These are phyloP conservation scores for Oxygymnocypris stewartii DNA, from an alignment of 2,113 vertebrate genomes.

Conservation along the genomic window DNA sequence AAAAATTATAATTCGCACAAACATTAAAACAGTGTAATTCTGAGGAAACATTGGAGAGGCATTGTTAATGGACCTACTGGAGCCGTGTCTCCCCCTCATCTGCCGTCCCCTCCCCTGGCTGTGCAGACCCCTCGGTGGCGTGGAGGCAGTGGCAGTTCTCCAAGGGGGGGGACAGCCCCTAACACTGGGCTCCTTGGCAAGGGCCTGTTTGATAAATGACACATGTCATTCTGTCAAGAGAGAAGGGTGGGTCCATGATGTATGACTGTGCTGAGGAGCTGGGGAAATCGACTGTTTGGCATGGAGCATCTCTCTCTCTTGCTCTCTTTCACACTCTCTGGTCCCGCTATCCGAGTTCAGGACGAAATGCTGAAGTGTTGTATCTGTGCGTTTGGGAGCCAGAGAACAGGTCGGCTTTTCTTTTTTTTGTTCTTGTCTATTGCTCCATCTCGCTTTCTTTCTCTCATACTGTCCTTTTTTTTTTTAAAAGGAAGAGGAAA, in stretches of 20 bases:
- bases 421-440: constrained; percentile 22
- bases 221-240: constrained; percentile 97
- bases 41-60: constrained; percentile 48
- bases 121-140: constrained; percentile 53
- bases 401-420: constrained; percentile 22
- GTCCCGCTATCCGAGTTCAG: constrained; percentile 72
- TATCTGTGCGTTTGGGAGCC: neutral
- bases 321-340: constrained; percentile 38
- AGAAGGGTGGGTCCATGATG: constrained; percentile 97
- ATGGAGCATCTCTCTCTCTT: constrained; percentile 72
- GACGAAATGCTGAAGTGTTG: constrained; percentile 76
- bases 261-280: constrained; percentile 90
- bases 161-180: constrained; percentile 68
- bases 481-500: constrained; percentile 51
- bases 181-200: constrained; percentile 77
- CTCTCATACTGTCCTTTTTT: constrained; percentile 60
- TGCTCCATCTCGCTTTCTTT: constrained; percentile 35
- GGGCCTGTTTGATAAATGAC: constrained; percentile 98
- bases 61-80: constrained; percentile 54
- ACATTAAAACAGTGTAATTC: constrained; percentile 43
- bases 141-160: constrained; percentile 60
- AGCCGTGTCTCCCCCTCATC: constrained; percentile 37
- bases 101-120: constrained; percentile 33
- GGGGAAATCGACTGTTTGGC: constrained; percentile 99
- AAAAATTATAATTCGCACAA: neutral